These are phyloP conservation scores for Cryptocephalus moraei DNA, from an alignment of 2,888 invertebrate species.

Conservation along the genomic window DNA sequence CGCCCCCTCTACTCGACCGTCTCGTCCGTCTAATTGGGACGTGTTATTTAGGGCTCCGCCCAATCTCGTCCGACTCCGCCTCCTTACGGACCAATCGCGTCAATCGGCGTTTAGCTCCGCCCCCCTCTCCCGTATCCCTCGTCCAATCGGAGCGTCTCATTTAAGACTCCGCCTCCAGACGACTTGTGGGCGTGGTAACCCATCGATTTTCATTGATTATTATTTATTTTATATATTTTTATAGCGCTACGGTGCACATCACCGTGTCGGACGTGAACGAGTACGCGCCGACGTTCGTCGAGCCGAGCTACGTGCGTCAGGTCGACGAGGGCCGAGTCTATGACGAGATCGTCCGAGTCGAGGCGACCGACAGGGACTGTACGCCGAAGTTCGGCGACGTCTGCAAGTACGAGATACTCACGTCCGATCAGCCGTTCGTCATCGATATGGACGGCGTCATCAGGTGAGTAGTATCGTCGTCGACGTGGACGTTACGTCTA, in stretches of 20 bases:
- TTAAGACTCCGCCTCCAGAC: too few relatives aligned
- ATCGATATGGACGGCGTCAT: constrained; percentile 93
- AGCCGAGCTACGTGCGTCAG: constrained; percentile 81
- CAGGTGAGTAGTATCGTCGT: constrained; percentile 33
- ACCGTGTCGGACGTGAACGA: constrained; percentile 95
- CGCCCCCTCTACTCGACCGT: too few relatives aligned
- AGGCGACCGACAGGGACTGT: constrained; percentile 89
- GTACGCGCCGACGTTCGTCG: constrained; percentile 84
- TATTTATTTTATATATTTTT: constrained; percentile 11
- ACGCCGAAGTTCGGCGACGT: constrained; percentile 92
- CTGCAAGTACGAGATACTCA: constrained; percentile 94
- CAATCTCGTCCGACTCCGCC: too few relatives aligned
- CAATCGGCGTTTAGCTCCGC: too few relatives aligned
- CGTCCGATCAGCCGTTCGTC: constrained; percentile 80
- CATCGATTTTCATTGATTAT: too few relatives aligned
- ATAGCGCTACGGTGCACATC: constrained; percentile 85
- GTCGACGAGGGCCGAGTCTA: constrained; percentile 86
- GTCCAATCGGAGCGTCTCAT: too few relatives aligned
- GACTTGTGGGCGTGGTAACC: too few relatives aligned
- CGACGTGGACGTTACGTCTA: too few relatives aligned
- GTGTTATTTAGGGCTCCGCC: too few relatives aligned
- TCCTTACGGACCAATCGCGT: too few relatives aligned
- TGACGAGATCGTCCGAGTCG: constrained; percentile 82
- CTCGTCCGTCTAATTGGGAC: too few relatives aligned
- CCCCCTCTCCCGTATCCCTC: too few relatives aligned